phyloP scores from a whole-genome alignment of 1,140 invertebrate species.

The Heliconius melpomene region DNA sequence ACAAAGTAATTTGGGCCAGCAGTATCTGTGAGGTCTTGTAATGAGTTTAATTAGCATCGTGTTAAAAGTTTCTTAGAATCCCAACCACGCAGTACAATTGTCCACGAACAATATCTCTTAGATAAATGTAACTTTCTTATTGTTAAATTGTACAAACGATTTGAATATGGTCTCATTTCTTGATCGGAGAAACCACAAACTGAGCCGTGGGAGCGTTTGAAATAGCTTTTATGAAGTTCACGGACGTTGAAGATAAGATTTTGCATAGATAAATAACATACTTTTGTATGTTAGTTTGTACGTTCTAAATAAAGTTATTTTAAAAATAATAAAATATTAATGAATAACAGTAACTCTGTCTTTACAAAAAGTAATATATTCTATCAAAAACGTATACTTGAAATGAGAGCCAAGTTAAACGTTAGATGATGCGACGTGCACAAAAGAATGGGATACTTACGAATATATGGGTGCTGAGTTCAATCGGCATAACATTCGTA shows the following conservation, averaged over 20 bases:
- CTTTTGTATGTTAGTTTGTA: neutral
- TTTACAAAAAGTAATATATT: no score
- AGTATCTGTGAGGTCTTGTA: conserved; percentile 20
- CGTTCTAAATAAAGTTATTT: neutral
- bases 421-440: no score
- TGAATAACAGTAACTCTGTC: no score
- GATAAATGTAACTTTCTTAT: conserved; percentile 24
- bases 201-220: conserved; percentile 1
- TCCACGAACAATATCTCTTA: conserved; percentile 20
- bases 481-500: no score
- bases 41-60: conserved; percentile 32
- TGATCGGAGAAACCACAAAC: neutral
- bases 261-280: neutral
- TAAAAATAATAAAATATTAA: neutral
- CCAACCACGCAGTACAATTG: conserved; percentile 33
- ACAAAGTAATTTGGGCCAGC: conserved; percentile 18
- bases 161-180: conserved; percentile 12
- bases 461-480: no score
- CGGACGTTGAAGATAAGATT: neutral
- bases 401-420: no score
- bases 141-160: conserved; percentile 12
- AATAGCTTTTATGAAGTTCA: conserved; percentile 5
- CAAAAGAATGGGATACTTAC: no score
- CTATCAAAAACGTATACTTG: no score
- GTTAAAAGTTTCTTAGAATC: conserved; percentile 40